Conservation (phyloP, 1,140 invertebrate species). For the Calephelis virginiensis region DNA sequence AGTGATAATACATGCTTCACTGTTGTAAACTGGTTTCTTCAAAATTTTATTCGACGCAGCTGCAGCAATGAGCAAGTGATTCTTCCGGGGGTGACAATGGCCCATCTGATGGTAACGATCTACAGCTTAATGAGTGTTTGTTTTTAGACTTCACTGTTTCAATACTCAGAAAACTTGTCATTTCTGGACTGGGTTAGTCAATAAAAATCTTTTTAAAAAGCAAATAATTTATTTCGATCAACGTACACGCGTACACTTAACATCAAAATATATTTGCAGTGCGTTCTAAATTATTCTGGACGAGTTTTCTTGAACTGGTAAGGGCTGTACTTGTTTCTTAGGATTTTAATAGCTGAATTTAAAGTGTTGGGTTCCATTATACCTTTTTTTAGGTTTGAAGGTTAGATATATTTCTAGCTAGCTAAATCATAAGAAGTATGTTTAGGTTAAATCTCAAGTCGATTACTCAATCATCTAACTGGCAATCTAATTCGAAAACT, state of each 20-base stretch:
- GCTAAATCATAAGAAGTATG: background rate
- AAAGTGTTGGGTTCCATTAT: background rate
- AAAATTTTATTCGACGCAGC: too few relatives aligned
- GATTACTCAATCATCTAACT: too few relatives aligned
- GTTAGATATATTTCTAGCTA: slow-evolving; percentile 16
- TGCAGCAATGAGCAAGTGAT: too few relatives aligned
- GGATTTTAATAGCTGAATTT: slow-evolving; percentile 1
- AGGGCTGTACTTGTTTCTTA: slow-evolving; percentile 42
- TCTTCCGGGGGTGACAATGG: too few relatives aligned
- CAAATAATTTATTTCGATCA: slow-evolving; percentile 47
- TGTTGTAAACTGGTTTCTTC: too few relatives aligned
- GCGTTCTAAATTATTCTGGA: slow-evolving; percentile 57
- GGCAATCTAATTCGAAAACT: too few relatives aligned
- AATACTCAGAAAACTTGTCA: too few relatives aligned
- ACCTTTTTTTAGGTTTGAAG: too few relatives aligned
- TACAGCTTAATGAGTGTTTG: too few relatives aligned
- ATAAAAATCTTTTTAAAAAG: slow-evolving; percentile 33
- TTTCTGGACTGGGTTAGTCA: background rate
- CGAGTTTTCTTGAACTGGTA: slow-evolving; percentile 66
- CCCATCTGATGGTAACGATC: too few relatives aligned
- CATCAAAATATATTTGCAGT: slow-evolving; percentile 39
- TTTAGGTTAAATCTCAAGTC: background rate
- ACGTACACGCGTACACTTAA: slow-evolving; percentile 25
- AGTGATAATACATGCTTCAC: too few relatives aligned
- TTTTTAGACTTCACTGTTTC: too few relatives aligned